phyloP scores from a whole-genome alignment of 1,140 invertebrate genomes.

The Caenorhabditis brenneri region DNA sequence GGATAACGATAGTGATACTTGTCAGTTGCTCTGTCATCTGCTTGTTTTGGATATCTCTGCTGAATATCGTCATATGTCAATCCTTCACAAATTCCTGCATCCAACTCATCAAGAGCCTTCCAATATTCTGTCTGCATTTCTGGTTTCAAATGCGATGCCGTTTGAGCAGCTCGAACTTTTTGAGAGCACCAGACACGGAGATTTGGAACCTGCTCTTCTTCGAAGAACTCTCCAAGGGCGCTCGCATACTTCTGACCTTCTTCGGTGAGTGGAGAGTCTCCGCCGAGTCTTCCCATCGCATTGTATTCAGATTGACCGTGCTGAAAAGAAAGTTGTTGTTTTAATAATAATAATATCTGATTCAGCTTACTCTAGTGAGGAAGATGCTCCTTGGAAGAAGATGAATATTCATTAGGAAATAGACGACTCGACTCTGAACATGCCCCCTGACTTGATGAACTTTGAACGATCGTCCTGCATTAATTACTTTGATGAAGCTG shows the following conservation, averaged over 20 bases:
- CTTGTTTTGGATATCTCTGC: conserved; percentile 88
- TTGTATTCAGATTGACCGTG: conserved; percentile 97
- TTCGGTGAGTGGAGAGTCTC: conserved; percentile 86
- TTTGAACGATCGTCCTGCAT: conserved; percentile 78
- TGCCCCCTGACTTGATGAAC: conserved; percentile 78
- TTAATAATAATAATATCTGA: not conserved
- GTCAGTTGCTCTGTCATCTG: conserved; percentile 89
- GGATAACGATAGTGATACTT: conserved; percentile 99
- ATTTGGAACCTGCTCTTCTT: conserved; percentile 73
- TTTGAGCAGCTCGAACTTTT: conserved; percentile 91
- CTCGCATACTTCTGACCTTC: conserved; percentile 84
- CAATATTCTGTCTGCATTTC: conserved; percentile 88
- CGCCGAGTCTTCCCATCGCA: conserved; percentile 88
- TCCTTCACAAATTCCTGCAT: conserved; percentile 98
- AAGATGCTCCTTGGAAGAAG: conserved; percentile 91
- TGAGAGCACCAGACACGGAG: conserved; percentile 97
- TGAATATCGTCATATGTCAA: conserved; percentile 99
- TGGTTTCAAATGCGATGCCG: conserved; percentile 82
- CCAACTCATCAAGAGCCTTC: conserved; percentile 98
- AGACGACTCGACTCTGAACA: conserved; percentile 95
- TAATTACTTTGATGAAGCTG: conserved; percentile 92
- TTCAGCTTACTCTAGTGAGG: conserved; percentile 80
- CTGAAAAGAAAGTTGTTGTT: conserved; percentile 72
- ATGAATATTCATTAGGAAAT: conserved; percentile 99
- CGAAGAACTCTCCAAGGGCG: conserved; percentile 83